Base-by-base conservation (phyloP, 2,113 vertebrate genomes). In the Pelobates fuscus region DNA sequence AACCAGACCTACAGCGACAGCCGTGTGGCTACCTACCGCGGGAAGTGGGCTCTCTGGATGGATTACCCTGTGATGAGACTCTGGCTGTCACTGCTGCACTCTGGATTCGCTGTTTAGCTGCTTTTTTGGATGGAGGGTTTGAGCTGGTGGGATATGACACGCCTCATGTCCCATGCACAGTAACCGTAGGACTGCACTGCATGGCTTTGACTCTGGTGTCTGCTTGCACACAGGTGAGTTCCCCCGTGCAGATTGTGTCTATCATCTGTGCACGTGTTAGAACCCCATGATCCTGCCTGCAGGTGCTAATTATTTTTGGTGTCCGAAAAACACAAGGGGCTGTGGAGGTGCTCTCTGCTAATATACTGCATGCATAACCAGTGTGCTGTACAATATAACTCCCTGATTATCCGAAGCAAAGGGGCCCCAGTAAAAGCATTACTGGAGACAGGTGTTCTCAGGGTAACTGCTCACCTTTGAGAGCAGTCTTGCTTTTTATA, bases 121-220 rank as follows among this genome's bases (percentile, higher is more conserved):
- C n/a, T n/a, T n/a, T n/a, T n/a, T n/a, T n/a, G n/a, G n/a, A n/a
- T n/a, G n/a, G n/a, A n/a, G n/a, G n/a, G n/a, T n/a, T n/a, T n/a
- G n/a, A n/a, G 10, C n/a, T 57, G 30, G 1, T 41, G 71, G 49
- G 52, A 37, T 30, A 63, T 72, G 70, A 63, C 43, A 63, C 26
- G 59, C 44, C 44, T 52, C 63, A 46, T 65, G 24, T 58, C 73
- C 74, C 85, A 78, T 71, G 23, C 27, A 79, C 76, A 63, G 69
- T 79, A 71, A 81, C 73, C 73, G 21, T 79, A 68, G 64, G 12
- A 23, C 78, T 15, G 77, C 83, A 78, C 75, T 87, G 81, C 81
- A 88, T 88, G 92, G 92, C 91, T 91, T 88, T 88, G 81, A 68
- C 82, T 60, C 77, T 79, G 80, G 85, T 79, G 90, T 82, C 89